Base-by-base conservation (phyloP, 1,140 invertebrate species). In the Gonioctena quinquepunctata region DNA sequence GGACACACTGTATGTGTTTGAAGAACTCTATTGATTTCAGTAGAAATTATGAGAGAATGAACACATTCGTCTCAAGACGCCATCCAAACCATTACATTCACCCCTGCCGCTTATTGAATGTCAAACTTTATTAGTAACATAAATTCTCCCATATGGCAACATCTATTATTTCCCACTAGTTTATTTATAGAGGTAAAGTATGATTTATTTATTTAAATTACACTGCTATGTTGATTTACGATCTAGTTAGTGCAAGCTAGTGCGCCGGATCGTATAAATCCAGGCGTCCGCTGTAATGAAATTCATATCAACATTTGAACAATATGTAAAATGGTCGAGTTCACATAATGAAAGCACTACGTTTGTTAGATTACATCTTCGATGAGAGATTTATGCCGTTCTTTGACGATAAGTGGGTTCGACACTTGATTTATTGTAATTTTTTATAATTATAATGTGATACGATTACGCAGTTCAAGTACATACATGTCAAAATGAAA, bases 121-220 rank as follows among this genome's bases (percentile, higher is more conserved):
- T 62, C 60, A 62, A 28, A 33, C n/a, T 42, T 42, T 62, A 62
- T 62, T 62, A 22, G 60, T 33, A 19, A 27, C 60, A 62, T 62
- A 62, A 62, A 62, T 62, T 62, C 27, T 62, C n/a, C 60, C 19
- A 33, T 25, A 60, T 23, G 25, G 57, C 27, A 62, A 42, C 28
- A 62, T 42, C 60, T 48, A 62, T 62, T 48, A 62, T 62, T 62
- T 33, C 19, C 60, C 16, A 62, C 23, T 27, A 62, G 60, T 62
- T 62, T 62, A 59, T 59, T 59, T 59, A 62, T 62, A 48, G 60
- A 62, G 60, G 27, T 42, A 62, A 62, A 62, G 26, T 62, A 62
- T 62, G 60, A 62, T 62, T 62, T 48, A 62, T 62, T 62, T 62
- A 62, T 62, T 62, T 62, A 62, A 62, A 62, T 62, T 62, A n/a